Evolutionary conservation across 1,140 invertebrate species (phyloP), one percentile per base, ranked within the genome.

Genomic region (Leucophenga varia): DNA sequence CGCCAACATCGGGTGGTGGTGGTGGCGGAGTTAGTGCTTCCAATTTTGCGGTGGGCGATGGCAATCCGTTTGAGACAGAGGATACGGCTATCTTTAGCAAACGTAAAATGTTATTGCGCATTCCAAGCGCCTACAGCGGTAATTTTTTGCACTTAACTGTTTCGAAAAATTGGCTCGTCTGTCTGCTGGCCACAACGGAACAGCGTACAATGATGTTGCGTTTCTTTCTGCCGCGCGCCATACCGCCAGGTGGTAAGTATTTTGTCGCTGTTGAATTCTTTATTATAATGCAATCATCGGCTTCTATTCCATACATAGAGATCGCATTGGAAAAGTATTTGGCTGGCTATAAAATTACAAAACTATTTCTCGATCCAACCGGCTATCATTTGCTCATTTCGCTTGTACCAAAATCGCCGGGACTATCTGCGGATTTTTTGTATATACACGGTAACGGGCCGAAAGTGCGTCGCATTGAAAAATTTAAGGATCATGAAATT

Each of bases 311-410:
- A 34, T 34, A 37, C 71, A 16, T 47, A 81, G 86, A 87, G 74
- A 82, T 82, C 52, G 78, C 78, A 6, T 64, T 85, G 49, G 76
- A 82, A 4, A 85, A 85, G 68, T 84, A 80, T 59, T 69, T 79
- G 2, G 72, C 74, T 59, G 80, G 82, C 60, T 84, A 81, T 78
- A 84, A 82, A 74, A 64, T 76, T 86, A 30, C 80, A 9, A 84
- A 85, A 44, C 74, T 97, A 45, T 95, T 91, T 74, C 74, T 95
- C 19, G 93, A 97, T 78, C 90, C 90, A 5, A 84, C 87, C 28
- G 94, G 93, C 0, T 81, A 87, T 59, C 93, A 97, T 77, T 76
- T 93, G 2, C 77, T 97, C 5, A 80, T 96, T 43, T 82, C 86
- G 32, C 83, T 93, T 49, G 76, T 81, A 9, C 80, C 86, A 17